Percentiles rank a stretch among this genome's conserved stretches.
Conservation (phyloP, 1,140 invertebrate genomes). For the Pachyrhynchus sulphureomaculatus region DNA sequence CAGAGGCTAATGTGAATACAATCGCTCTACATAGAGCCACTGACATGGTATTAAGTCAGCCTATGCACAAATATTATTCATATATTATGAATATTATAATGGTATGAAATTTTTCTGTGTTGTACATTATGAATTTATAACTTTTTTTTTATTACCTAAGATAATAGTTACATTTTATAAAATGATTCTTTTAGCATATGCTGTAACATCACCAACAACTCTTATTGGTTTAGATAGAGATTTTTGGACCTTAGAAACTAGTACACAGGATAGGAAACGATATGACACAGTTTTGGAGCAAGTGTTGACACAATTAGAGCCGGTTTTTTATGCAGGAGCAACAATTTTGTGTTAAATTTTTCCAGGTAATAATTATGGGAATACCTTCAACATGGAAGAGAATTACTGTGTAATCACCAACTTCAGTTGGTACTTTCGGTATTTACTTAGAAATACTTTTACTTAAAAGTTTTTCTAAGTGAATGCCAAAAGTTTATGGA, state of each 20-base stretch:
- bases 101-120: no score
- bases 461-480: no score
- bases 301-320: conserved; percentile 85
- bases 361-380: conserved; percentile 60
- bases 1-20: no score
- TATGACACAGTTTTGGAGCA: conserved; percentile 77
- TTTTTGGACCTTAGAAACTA: conserved; percentile 58
- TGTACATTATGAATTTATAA: no score
- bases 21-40: no score
- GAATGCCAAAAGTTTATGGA: no score
- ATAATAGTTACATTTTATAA: background rate
- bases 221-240: conserved; percentile 65
- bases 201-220: conserved; percentile 46
- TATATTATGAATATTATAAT: no score
- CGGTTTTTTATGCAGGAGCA: conserved; percentile 92
- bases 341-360: conserved; percentile 92
- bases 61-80: no score
- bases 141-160: no score
- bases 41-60: no score
- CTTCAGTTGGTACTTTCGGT: no score
- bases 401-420: background rate
- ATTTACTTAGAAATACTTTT: no score
- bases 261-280: conserved; percentile 57
- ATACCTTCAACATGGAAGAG: background rate
- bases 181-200: conserved; percentile 23